These are phyloP conservation scores for Heliocidaris erythrogramma DNA, from an alignment of 35 echinoderm and acorn worm species.

Conservation along the genomic window DNA sequence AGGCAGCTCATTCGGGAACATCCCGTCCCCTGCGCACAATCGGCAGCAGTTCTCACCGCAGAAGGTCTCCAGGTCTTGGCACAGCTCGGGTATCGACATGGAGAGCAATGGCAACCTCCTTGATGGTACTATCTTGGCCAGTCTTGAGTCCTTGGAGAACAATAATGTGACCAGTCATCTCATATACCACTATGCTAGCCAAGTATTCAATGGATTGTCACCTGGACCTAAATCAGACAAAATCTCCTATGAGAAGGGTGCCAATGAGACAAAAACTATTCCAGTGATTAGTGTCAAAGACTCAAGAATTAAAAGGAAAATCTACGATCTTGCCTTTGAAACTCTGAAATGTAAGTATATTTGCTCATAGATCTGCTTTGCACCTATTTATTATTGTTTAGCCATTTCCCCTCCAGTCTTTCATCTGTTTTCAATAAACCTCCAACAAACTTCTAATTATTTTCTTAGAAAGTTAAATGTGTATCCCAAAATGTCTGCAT, in stretches of 20 bases:
- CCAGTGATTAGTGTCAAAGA: conserved; percentile 58
- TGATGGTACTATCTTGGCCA: conserved; percentile 34
- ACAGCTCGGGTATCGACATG: neutral
- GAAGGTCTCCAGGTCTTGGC: conserved; percentile 37
- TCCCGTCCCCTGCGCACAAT: conserved; percentile 19
- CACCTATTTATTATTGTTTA: neutral
- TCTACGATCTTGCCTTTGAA: conserved; percentile 82
- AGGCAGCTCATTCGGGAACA: conserved; percentile 30
- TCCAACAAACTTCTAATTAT: too few species aligned
- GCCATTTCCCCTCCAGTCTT: neutral
- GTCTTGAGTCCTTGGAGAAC: conserved; percentile 31
- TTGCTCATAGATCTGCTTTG: neutral
- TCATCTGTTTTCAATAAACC: too few species aligned
- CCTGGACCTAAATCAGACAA: conserved; percentile 63
- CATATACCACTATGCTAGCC: conserved; percentile 77
- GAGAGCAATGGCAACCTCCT: conserved; percentile 14
- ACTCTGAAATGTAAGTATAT: conserved; percentile 87
- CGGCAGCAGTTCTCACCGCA: conserved; percentile 37
- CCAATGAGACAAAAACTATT: conserved; percentile 42
- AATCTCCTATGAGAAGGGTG: conserved; percentile 27
- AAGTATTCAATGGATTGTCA: conserved; percentile 65
- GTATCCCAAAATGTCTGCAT: too few species aligned
- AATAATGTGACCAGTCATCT: conserved; percentile 52
- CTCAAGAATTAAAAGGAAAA: conserved; percentile 58
- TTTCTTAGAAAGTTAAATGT: too few species aligned